phyloP scores from a whole-genome alignment of 2,113 vertebrate genomes.

The Nanger granti region DNA sequence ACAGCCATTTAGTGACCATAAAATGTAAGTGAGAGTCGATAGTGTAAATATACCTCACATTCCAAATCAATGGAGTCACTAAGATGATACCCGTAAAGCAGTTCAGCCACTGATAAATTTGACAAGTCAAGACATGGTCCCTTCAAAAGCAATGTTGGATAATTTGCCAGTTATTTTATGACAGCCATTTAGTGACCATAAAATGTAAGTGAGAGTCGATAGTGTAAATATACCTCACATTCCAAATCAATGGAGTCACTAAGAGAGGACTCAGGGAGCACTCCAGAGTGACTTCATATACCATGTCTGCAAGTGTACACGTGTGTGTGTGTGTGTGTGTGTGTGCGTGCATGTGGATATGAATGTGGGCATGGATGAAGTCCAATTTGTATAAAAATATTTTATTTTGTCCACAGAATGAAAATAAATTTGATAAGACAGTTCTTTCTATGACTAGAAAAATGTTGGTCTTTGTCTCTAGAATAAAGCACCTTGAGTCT shows the following conservation, averaged over 20 bases:
- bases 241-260: neutral
- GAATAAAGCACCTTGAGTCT: neutral
- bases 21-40: neutral
- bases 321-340: neutral
- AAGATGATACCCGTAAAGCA: neutral
- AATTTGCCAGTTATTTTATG: conserved; percentile 28
- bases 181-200: conserved; percentile 16
- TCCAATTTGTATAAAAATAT: neutral
- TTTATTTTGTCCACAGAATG: neutral
- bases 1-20: conserved; percentile 16
- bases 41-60: neutral
- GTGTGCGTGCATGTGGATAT: neutral
- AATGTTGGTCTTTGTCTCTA: neutral
- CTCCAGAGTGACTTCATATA: rapidly evolving
- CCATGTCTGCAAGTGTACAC: rapidly evolving
- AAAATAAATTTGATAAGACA: neutral
- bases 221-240: neutral
- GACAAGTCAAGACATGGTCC: conserved; percentile 25
- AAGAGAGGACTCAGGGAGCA: neutral
- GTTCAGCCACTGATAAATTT: conserved; percentile 43
- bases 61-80: neutral
- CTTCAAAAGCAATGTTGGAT: conserved; percentile 31
- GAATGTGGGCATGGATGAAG: neutral
- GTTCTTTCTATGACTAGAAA: neutral
- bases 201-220: neutral